phyloP scores from a whole-genome alignment of 2,888 invertebrate species.

The Microctonus brassicae region DNA sequence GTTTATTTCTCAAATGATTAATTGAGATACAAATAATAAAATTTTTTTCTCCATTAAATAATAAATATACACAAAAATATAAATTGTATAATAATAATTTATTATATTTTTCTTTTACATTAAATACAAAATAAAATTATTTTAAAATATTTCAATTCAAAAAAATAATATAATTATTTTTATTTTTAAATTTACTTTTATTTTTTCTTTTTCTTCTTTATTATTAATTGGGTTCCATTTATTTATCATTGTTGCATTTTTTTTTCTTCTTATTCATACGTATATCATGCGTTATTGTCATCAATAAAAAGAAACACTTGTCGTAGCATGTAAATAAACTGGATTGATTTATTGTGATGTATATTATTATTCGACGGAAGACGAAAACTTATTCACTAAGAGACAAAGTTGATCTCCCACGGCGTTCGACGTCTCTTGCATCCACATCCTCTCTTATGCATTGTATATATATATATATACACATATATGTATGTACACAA shows the following conservation, averaged over 20 bases:
- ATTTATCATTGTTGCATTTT: no score
- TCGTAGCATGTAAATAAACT: slow-evolving; percentile 32
- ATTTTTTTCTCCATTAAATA: not conserved
- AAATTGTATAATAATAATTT: no score
- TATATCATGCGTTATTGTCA: slow-evolving; percentile 11
- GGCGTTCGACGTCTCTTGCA: slow-evolving; percentile 31
- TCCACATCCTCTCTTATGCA: slow-evolving; percentile 17
- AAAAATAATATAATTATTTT: no score
- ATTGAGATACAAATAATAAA: slow-evolving; percentile 19
- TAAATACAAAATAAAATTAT: no score
- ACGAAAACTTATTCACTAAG: slow-evolving; percentile 22
- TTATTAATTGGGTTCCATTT: no score
- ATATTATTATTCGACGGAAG: slow-evolving; percentile 19
- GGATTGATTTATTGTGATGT: slow-evolving; percentile 32
- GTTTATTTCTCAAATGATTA: slow-evolving; percentile 26
- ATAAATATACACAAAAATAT: not conserved
- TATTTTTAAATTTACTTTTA: no score
- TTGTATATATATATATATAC: slow-evolving; percentile 15
- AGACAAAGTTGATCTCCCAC: slow-evolving; percentile 32
- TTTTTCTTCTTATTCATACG: not conserved
- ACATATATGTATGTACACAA: no score
- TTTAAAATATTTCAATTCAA: no score
- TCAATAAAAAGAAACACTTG: slow-evolving; percentile 33
- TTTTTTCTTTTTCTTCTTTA: no score
- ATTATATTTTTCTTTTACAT: no score